Conservation (phyloP, 2,113 vertebrate species). For the Noturus placidus region DNA sequence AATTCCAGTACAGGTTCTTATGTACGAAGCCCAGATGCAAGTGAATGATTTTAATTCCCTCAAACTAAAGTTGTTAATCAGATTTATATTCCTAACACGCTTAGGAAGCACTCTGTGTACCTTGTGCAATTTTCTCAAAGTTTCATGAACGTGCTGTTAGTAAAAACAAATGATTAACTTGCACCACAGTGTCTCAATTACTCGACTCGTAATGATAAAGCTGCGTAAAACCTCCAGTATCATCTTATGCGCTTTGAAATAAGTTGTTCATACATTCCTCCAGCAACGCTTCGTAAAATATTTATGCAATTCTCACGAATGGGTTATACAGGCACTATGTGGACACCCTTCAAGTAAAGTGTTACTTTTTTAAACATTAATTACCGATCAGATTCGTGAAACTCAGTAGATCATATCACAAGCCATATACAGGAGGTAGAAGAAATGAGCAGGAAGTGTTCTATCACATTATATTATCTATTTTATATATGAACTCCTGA, state of each 20-base stretch:
- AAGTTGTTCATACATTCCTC: not conserved
- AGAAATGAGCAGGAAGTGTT: not conserved
- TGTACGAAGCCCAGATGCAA: not conserved
- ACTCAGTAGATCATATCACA: not conserved
- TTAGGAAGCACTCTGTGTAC: not conserved
- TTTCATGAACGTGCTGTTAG: too few species aligned
- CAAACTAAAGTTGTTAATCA: not conserved
- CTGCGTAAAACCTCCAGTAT: not conserved
- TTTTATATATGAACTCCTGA: not conserved
- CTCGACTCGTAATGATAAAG: not conserved
- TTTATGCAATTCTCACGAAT: not conserved
- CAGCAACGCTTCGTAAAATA: not conserved
- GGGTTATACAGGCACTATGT: not conserved
- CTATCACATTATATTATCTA: not conserved
- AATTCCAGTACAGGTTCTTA: not conserved
- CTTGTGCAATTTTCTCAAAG: not conserved
- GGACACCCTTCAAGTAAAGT: not conserved
- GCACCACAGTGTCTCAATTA: not conserved
- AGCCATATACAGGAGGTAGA: not conserved
- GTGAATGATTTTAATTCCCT: not conserved
- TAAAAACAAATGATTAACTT: not conserved
- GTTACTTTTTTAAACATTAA: too few species aligned
- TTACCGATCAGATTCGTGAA: not conserved
- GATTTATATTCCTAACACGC: not conserved
- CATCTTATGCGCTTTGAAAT: too few species aligned